phyloP scores from a whole-genome alignment of 1,140 invertebrate genomes.

The Glossosoma conforme region DNA sequence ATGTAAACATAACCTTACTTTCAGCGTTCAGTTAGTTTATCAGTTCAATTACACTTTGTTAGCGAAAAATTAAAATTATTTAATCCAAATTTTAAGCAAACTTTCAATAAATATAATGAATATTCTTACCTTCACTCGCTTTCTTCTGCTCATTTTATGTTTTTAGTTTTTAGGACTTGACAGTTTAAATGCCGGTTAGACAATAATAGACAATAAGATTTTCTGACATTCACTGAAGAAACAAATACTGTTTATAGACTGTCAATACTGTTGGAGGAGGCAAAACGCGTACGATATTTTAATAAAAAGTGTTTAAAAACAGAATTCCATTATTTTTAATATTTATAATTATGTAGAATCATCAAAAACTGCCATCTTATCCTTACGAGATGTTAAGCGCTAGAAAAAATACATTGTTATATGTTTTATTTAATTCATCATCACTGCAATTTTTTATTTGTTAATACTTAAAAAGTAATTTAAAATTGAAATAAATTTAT shows the following conservation, averaged over 20 bases:
- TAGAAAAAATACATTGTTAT: no score
- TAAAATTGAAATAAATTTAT: no score
- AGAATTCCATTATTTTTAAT: no score
- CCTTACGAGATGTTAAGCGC: no score
- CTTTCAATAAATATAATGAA: neutral
- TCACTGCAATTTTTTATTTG: neutral
- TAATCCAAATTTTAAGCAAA: constrained; percentile 7
- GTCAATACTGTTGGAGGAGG: no score
- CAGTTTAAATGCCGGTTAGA: constrained; percentile 6
- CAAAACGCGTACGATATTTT: no score
- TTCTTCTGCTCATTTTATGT: constrained; percentile 59
- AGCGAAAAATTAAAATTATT: neutral
- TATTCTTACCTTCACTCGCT: constrained; percentile 55
- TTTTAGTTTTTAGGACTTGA: neutral
- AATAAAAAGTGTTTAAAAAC: no score
- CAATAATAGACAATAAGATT: neutral
- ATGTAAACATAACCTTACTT: constrained; percentile 29
- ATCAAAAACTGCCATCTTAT: no score
- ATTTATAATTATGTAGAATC: no score
- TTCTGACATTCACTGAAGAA: neutral
- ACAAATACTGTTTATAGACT: no score
- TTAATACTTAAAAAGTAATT: neutral
- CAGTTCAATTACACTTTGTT: constrained; percentile 4
- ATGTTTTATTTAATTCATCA: no score
- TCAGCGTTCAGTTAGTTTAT: constrained; percentile 3